A percentile compares a stretch with the other conserved stretches of the same genome.
Conservation (phyloP, 1,140 invertebrate species). For the Drosophila tsacasi region DNA sequence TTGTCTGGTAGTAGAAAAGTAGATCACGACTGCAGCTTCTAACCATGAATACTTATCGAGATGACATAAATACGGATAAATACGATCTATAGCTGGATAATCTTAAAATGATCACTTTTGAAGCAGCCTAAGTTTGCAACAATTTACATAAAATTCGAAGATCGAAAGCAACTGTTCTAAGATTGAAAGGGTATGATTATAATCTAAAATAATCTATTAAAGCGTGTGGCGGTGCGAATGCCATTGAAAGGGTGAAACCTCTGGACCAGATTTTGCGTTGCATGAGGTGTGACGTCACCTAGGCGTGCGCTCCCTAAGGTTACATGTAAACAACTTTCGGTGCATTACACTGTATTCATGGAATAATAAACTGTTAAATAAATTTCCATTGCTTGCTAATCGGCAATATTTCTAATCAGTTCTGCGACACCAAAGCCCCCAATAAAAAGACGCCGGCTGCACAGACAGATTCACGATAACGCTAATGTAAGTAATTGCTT, state of each 20-base stretch:
- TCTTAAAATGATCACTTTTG: too few relatives aligned
- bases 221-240: constrained; percentile 35
- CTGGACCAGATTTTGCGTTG: constrained; percentile 22
- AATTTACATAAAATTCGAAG: background rate
- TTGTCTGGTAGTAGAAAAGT: background rate
- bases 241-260: constrained; percentile 25
- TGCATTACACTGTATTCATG: constrained; percentile 21
- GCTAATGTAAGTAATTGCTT: background rate
- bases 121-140: too few relatives aligned
- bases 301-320: constrained; percentile 39
- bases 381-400: constrained; percentile 35
- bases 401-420: constrained; percentile 12
- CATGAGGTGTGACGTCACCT: constrained; percentile 53
- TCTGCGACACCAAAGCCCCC: background rate
- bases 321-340: constrained; percentile 39
- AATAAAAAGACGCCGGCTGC: constrained; percentile 23
- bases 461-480: background rate
- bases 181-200: background rate
- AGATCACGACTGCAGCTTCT: background rate
- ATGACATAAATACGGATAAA: background rate
- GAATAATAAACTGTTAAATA: constrained; percentile 35
- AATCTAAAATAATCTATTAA: background rate
- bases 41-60: background rate
- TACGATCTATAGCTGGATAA: background rate
- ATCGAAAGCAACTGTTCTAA: too few relatives aligned